Evolutionary conservation across 2,113 vertebrate genomes (phyloP).

Genomic region (Megaceryle torquata): DNA sequence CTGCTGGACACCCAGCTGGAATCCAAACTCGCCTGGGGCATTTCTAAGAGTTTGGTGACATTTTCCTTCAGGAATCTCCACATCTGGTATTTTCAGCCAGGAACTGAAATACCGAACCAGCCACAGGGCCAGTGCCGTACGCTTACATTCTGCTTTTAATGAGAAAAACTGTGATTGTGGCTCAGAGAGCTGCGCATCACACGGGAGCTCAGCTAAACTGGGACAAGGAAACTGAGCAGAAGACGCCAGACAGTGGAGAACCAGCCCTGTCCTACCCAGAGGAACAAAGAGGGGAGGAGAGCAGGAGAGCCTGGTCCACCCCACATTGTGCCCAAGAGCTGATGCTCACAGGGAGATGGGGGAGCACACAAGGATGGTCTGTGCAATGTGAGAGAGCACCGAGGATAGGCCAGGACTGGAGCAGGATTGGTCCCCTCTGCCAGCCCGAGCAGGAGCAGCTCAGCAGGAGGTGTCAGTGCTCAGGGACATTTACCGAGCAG

Average conservation of each 20-base stretch:
- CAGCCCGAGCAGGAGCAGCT: not conserved
- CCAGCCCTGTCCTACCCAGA: accelerated
- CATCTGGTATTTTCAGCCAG: not conserved
- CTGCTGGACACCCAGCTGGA: not conserved
- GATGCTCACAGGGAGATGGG: accelerated
- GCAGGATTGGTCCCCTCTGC: not conserved
- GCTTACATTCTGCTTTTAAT: not conserved
- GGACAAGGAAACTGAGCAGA: not conserved
- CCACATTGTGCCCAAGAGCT: accelerated
- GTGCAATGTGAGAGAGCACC: accelerated
- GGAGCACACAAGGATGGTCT: not conserved
- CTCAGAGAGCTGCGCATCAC: not conserved
- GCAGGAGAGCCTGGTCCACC: not conserved
- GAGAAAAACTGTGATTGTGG: no score
- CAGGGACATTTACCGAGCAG: not conserved
- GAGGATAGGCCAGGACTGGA: not conserved
- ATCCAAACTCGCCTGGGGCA: not conserved
- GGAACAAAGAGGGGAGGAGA: not conserved
- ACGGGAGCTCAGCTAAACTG: not conserved
- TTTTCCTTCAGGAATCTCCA: not conserved
- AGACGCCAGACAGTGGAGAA: not conserved
- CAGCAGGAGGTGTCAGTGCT: not conserved
- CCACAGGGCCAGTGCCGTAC: not conserved
- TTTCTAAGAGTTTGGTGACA: not conserved
- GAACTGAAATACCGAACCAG: not conserved